These are phyloP conservation scores for Brachionus rotundiformis DNA, from an alignment of 1,140 invertebrate species.

Conservation along the genomic window DNA sequence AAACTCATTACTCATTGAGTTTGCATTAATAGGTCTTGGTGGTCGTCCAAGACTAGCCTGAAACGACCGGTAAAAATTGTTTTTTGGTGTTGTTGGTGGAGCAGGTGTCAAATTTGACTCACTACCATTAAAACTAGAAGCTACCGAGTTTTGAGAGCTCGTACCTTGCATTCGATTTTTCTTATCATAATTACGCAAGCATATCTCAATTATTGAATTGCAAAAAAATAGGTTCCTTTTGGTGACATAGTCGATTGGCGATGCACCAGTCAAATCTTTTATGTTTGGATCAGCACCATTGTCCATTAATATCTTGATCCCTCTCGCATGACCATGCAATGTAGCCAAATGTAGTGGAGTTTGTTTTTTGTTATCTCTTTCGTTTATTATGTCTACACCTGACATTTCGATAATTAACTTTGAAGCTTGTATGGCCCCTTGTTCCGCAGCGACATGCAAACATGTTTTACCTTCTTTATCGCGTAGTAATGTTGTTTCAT, in stretches of 20 bases:
- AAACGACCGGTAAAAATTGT: not conserved
- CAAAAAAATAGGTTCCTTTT: constrained; percentile 46
- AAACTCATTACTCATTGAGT: not conserved
- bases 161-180: constrained; percentile 39
- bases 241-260: constrained; percentile 35
- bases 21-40: constrained; percentile 25
- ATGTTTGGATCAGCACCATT: constrained; percentile 54
- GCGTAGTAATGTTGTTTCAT: constrained; percentile 32
- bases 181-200: not conserved
- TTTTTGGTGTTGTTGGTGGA: constrained; percentile 47
- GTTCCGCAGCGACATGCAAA: constrained; percentile 54
- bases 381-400: constrained; percentile 56
- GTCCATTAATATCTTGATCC: constrained; percentile 62
- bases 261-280: constrained; percentile 27
- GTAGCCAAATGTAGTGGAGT: constrained; percentile 61
- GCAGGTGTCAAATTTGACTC: constrained; percentile 41
- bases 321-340: constrained; percentile 61
- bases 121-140: constrained; percentile 32
- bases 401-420: constrained; percentile 61
- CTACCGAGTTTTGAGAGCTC: not conserved
- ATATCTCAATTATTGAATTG: constrained; percentile 39
- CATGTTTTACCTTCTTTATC: constrained; percentile 54
- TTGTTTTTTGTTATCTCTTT: constrained; percentile 58
- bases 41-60: not conserved
- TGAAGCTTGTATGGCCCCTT: constrained; percentile 58